Evolutionary conservation across 2,113 vertebrate species (phyloP).

Genomic region (Tupaia chinensis): DNA sequence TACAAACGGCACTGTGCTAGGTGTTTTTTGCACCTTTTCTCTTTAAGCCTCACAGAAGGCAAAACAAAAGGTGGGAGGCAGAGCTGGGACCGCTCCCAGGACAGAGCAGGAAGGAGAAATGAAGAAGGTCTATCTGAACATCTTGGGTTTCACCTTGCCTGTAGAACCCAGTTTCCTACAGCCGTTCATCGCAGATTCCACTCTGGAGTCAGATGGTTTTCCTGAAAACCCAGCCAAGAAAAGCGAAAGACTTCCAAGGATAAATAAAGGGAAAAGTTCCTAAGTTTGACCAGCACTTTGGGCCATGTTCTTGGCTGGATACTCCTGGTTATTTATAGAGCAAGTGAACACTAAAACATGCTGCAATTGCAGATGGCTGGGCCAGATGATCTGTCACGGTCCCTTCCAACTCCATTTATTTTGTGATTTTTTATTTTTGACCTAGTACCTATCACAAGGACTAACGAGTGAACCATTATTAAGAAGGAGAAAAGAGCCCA

Average conservation of each 20-base stretch:
- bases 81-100: not conserved
- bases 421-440: slow-evolving; percentile 62
- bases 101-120: not conserved
- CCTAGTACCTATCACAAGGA: slow-evolving; percentile 60
- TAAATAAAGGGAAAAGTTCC: slow-evolving; percentile 58
- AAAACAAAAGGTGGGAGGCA: not conserved
- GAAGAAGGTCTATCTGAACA: not conserved
- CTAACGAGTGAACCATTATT: slow-evolving; percentile 64
- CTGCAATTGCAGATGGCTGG: slow-evolving; percentile 65
- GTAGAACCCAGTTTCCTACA: not conserved
- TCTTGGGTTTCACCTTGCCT: not conserved
- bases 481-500: slow-evolving; percentile 50
- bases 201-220: not conserved
- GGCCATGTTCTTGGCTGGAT: slow-evolving; percentile 55
- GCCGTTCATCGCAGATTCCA: not conserved
- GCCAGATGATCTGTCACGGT: slow-evolving; percentile 67
- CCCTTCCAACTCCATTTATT: slow-evolving; percentile 73
- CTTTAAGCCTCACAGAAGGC: not conserved
- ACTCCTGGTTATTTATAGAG: slow-evolving; percentile 57
- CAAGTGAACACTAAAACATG: slow-evolving; percentile 22
- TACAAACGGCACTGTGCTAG: too few species aligned
- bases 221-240: slow-evolving; percentile 21
- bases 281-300: slow-evolving; percentile 53
- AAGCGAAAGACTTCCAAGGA: slow-evolving; percentile 55
- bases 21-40: not conserved